Base-by-base conservation (phyloP, 2,888 invertebrate species). In the Tortricodes alternella region DNA sequence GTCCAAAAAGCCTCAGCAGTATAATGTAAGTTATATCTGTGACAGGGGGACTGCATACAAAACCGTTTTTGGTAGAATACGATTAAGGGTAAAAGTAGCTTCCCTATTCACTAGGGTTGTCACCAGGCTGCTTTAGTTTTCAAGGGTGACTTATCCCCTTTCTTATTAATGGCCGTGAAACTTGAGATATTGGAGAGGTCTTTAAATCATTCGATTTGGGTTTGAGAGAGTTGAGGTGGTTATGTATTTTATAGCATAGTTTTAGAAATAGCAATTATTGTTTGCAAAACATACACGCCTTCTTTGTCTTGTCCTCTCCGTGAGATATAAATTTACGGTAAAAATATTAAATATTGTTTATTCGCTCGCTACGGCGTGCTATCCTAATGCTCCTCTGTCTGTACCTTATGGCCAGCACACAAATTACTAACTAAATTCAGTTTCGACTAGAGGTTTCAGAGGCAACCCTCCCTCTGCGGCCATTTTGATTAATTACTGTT, bases 401-500 rank as follows among this genome's bases (percentile, higher is more conserved):
- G n/a, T 29, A n/a, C n/a, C 11, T 29, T 9, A 29, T 11, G 11
- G n/a, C 4, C 11, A 5, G 5, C 29, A 5, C 48, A 37, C 24
- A 48, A 48, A 46, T 46, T 19, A 46, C 44, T 19, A 29, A 46
- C 48, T 32, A 32, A 46, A 46, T 32, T 18, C 24, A 37, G 37
- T 48, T 48, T 37, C n/a, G 11, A 29, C 29, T 4, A 9, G 29
- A 5, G 53, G 19, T 18, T 21, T 38, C n/a, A 32, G 32, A 13
- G 53, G 15, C 55, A 43, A 38, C 64, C 66, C 64, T 67, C 67
- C 64, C 64, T 63, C 62, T 53, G 60, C 53, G 59, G 63, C 63
- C 69, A 64, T 71, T 72, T 71, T 74, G 70, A 78, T 79, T 79
- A 79, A 80, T 81, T 71, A 72, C 68, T 52, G 61, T 57, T 62